A percentile compares a stretch with the other conserved stretches of the same genome.
Evolutionary conservation across 2,797 vertebrate genomes (phyloP).

Genomic region (Sparidentex hasta): DNA sequence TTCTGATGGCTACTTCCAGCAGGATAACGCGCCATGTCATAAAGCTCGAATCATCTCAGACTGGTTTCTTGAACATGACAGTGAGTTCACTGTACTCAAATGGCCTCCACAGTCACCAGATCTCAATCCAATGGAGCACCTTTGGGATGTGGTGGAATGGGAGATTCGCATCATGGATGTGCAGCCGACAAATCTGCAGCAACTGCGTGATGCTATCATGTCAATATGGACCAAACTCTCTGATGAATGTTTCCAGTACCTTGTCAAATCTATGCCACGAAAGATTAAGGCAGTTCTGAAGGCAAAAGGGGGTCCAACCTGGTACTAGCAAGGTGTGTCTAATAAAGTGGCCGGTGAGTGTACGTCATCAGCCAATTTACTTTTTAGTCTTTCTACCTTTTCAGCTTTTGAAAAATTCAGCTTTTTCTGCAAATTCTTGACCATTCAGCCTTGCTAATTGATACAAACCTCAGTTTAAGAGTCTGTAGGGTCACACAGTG

Average conservation of each 20-base stretch:
- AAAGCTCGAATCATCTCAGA: background rate
- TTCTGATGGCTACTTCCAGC: background rate
- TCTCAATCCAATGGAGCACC: constrained; percentile 46
- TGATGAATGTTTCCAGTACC: background rate
- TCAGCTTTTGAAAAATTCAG: too few relatives aligned
- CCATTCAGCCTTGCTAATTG: too few relatives aligned
- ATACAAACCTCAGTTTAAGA: too few relatives aligned
- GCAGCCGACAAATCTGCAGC: constrained; percentile 73
- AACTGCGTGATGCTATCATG: constrained; percentile 52
- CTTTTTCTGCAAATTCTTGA: too few relatives aligned
- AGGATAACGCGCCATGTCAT: background rate
- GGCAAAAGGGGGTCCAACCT: too few relatives aligned
- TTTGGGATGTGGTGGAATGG: constrained; percentile 61
- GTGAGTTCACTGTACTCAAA: constrained; percentile 7
- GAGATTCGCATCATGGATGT: constrained; percentile 70
- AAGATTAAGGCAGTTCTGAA: too few relatives aligned
- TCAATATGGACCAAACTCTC: constrained; percentile 41
- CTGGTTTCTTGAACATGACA: background rate
- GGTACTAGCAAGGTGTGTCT: too few relatives aligned
- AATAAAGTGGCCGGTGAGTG: too few relatives aligned
- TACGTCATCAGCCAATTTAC: too few relatives aligned
- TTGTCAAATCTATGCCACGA: too few relatives aligned
- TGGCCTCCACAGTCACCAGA: constrained; percentile 52
- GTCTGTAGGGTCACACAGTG: too few relatives aligned
- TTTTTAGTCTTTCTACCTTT: too few relatives aligned